Conservation (phyloP, 2,888 invertebrate genomes). For the Cataglyphis altisquamis region DNA sequence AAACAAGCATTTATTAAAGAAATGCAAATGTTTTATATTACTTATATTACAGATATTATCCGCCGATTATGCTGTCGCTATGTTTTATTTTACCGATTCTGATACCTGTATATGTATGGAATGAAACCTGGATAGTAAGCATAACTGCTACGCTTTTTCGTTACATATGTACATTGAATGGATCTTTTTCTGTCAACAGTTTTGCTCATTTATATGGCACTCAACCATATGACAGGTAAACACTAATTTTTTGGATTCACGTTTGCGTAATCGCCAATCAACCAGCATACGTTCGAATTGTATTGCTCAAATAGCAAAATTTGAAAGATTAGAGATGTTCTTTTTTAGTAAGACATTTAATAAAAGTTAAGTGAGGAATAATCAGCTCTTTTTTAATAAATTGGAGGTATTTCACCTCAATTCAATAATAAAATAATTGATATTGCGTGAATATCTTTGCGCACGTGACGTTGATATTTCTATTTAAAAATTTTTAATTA, state of each 20-base stretch:
- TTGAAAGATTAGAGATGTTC: not conserved
- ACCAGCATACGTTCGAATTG: not conserved
- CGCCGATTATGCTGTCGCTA: conserved; percentile 86
- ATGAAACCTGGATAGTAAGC: conserved; percentile 86
- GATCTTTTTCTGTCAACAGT: conserved; percentile 90
- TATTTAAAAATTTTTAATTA: not conserved
- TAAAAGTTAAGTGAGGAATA: not conserved
- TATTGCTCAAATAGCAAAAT: not conserved
- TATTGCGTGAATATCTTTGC: not conserved
- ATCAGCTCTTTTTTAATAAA: not conserved
- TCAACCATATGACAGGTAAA: conserved; percentile 86
- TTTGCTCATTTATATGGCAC: conserved; percentile 88
- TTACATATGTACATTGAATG: conserved; percentile 88
- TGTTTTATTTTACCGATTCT: conserved; percentile 88
- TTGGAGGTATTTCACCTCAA: not conserved
- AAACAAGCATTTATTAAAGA: not conserved
- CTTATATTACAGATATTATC: conserved; percentile 86
- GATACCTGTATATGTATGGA: conserved; percentile 88
- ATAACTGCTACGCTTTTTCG: conserved; percentile 85
- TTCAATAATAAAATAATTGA: not conserved
- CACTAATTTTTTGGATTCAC: conserved; percentile 33
- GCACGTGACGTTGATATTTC: not conserved
- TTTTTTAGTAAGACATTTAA: not conserved
- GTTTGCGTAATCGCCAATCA: not conserved
- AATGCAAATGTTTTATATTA: conserved; percentile 21